Evolutionary conservation across 35 echinoderm and acorn worm species (phyloP).

Genomic region (Eucidaris tribuloides): DNA sequence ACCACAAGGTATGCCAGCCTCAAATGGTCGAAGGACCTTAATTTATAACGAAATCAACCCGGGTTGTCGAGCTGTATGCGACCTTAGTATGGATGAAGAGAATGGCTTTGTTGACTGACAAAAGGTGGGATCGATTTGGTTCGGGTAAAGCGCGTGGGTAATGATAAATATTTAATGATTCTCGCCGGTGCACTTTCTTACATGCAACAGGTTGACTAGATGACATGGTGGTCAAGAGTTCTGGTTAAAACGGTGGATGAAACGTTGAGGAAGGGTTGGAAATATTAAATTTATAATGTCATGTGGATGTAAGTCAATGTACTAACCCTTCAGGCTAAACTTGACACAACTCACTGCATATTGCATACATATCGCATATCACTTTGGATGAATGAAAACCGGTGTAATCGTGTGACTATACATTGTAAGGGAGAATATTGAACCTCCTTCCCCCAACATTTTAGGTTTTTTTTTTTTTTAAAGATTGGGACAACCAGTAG

Average conservation of each 20-base stretch:
- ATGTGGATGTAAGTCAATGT: not conserved
- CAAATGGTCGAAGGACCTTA: not conserved
- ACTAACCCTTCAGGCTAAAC: not conserved
- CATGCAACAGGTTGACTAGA: not conserved
- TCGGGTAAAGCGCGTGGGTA: conserved; percentile 13
- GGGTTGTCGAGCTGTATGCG: not conserved
- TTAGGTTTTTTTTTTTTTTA: not conserved
- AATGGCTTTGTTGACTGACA: not conserved
- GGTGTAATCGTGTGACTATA: not conserved
- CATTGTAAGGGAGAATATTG: not conserved
- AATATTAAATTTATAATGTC: not conserved
- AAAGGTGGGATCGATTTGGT: conserved; percentile 7
- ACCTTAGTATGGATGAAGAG: not conserved
- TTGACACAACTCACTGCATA: not conserved
- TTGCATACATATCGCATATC: not conserved
- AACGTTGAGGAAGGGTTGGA: not conserved
- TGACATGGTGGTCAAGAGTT: not conserved
- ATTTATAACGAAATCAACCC: not conserved
- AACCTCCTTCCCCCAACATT: not conserved
- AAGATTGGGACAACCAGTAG: no score
- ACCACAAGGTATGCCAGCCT: not conserved
- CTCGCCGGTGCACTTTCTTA: no score
- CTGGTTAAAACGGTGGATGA: not conserved
- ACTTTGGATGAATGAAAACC: no score
- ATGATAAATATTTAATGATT: not conserved